Conservation (phyloP, 35 echinoderm and acorn worm species). For the Hemicentrotus pulcherrimus region DNA sequence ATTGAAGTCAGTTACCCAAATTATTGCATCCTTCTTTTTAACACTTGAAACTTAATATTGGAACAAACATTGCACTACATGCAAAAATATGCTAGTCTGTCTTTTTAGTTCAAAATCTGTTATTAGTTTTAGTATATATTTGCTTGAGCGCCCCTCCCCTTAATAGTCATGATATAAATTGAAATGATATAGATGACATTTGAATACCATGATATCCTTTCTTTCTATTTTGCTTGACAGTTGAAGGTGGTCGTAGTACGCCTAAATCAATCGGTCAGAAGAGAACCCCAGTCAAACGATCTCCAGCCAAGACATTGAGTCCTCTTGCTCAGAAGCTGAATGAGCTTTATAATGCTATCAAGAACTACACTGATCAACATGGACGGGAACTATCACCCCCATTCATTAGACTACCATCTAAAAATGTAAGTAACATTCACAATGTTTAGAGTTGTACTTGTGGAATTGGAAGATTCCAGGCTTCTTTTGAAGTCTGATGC, state of each 20-base stretch:
- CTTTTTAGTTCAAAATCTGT: too few species aligned
- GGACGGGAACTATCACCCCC: slow-evolving; percentile 77
- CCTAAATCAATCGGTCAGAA: slow-evolving; percentile 27
- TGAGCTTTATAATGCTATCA: slow-evolving; percentile 77
- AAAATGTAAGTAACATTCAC: slow-evolving; percentile 74
- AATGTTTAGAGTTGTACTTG: too few species aligned
- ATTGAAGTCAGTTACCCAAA: not conserved
- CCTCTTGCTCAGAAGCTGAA: slow-evolving; percentile 85
- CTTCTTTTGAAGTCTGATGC: too few species aligned
- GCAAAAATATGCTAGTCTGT: too few species aligned
- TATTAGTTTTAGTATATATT: too few species aligned
- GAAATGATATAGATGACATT: not conserved
- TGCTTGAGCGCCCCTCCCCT: not conserved
- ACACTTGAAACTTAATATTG: not conserved
- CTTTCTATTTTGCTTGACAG: not conserved
- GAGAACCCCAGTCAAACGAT: slow-evolving; percentile 52
- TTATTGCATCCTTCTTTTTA: not conserved
- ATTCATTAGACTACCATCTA: slow-evolving; percentile 88
- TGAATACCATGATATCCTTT: not conserved
- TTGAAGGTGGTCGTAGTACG: not conserved
- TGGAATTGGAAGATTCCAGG: too few species aligned
- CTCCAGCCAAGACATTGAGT: slow-evolving; percentile 70
- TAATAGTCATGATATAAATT: not conserved
- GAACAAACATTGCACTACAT: not conserved
- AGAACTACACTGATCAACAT: slow-evolving; percentile 68